Evolutionary conservation across 2,113 vertebrate species (phyloP).

Genomic region (Synchiropus splendidus): DNA sequence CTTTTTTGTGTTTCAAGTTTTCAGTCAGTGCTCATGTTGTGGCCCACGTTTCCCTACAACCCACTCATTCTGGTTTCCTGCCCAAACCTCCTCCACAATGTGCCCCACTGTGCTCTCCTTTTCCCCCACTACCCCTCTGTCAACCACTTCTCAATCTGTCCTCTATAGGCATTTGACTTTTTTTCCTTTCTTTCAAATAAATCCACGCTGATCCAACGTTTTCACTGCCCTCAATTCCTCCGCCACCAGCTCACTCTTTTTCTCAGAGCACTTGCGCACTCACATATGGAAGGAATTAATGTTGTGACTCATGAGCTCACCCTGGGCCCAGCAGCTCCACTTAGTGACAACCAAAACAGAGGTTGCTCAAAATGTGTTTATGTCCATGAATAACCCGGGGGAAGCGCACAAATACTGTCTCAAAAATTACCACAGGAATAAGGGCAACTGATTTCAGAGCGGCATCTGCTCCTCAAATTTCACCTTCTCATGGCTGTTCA

Average conservation of each 20-base stretch:
- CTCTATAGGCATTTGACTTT: conserved; percentile 29
- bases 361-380: no score
- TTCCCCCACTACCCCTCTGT: conserved; percentile 14
- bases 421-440: no score
- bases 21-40: neutral
- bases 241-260: conserved; percentile 27
- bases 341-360: no score
- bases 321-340: conserved; percentile 33
- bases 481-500: no score
- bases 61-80: conserved; percentile 9
- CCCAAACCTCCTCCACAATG: conserved; percentile 28
- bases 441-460: no score
- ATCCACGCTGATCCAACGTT: conserved; percentile 34
- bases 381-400: no score
- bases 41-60: neutral
- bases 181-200: conserved; percentile 31
- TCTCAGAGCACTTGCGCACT: conserved; percentile 35
- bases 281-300: conserved; percentile 72
- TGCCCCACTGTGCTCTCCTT: conserved; percentile 36
- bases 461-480: no score
- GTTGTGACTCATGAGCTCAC: conserved; percentile 61
- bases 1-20: conserved; percentile 10
- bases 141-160: conserved; percentile 41
- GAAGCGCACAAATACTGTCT: no score
- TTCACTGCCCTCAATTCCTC: conserved; percentile 11